Base-by-base conservation (phyloP, 2,113 vertebrate species). In the Lates calcarifer region DNA sequence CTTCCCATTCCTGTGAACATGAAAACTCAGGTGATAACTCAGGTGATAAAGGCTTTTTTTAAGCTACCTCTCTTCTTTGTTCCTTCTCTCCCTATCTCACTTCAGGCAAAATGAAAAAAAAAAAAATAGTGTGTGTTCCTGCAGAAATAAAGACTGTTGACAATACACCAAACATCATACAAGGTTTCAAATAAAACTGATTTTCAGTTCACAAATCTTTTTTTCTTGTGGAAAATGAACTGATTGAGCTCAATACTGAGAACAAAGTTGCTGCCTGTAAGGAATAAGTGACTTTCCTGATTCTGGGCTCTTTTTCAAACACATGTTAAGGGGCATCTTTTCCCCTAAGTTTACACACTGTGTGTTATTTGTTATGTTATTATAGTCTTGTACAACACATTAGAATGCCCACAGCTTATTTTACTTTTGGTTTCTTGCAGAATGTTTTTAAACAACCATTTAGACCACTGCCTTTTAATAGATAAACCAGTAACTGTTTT, bases 21-120 rank as follows among this genome's bases (percentile, higher is more conserved):
- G 15, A 57, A 53, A 79, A 55, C 49, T 73, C 68, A 43, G 60
- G 72, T 53, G 56, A 81, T 86, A 57, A 78, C 24, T 56, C 51
- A n/a, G 37, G 24, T 61, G 53, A 60, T 78, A 57, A 60, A 60
- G 58, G 1, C 31, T 26, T n/a, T 60, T 51, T 55, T 0, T 45
- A 3, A 17, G n/a, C 45, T 22, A 35, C 55, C 37, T 65, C 56
- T 60, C 64, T 51, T 35, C 45, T 22, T 2, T 28, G 57, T 77
- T 18, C 14, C 1, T 18, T 11, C 1, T 73, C 49, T 39, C 64
- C 3, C 14, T 3, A 6, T 39, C 33, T 58, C 49, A 33, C 33
- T 20, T 60, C 33, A 20, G 13, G n/a, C 56, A 37, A 20, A 37
- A 51, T 39, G 8, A 39, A 31, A 47, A 35, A 33, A 22, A 17